phyloP scores from a whole-genome alignment of 2,797 vertebrate species.

The Natrix natrix region DNA sequence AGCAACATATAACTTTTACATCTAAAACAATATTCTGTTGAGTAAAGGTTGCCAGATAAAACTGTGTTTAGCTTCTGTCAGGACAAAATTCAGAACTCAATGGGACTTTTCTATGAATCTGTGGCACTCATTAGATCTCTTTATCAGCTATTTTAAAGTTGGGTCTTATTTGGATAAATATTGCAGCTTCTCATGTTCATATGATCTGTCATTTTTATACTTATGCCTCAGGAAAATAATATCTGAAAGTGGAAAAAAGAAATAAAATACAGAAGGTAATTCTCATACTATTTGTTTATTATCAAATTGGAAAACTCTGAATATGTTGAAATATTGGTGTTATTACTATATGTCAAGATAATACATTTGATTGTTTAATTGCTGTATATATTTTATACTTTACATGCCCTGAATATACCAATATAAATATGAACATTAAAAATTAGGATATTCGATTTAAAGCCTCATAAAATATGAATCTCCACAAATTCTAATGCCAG shows the following conservation, averaged over 20 bases:
- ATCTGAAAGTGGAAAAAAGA: background rate
- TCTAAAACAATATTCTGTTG: background rate
- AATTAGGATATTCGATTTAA: background rate
- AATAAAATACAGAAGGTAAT: background rate
- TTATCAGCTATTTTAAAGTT: background rate
- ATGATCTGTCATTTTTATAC: background rate
- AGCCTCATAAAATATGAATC: background rate
- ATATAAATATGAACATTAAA: background rate
- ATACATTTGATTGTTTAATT: background rate
- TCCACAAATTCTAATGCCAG: background rate
- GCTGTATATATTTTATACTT: background rate
- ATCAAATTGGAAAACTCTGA: background rate
- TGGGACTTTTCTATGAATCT: background rate
- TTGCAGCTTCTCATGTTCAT: background rate
- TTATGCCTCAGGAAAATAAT: background rate
- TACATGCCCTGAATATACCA: background rate
- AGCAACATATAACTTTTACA: background rate
- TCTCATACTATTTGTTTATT: background rate
- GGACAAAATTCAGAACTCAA: background rate
- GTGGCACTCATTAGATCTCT: background rate
- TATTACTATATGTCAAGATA: background rate
- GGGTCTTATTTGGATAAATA: background rate
- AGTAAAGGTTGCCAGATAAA: background rate
- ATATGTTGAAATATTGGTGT: background rate
- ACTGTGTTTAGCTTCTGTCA: background rate